A percentile compares a stretch with the other conserved stretches of the same genome.
phyloP scores from a whole-genome alignment of 2,113 vertebrate species.

The Lucifuga dentata region DNA sequence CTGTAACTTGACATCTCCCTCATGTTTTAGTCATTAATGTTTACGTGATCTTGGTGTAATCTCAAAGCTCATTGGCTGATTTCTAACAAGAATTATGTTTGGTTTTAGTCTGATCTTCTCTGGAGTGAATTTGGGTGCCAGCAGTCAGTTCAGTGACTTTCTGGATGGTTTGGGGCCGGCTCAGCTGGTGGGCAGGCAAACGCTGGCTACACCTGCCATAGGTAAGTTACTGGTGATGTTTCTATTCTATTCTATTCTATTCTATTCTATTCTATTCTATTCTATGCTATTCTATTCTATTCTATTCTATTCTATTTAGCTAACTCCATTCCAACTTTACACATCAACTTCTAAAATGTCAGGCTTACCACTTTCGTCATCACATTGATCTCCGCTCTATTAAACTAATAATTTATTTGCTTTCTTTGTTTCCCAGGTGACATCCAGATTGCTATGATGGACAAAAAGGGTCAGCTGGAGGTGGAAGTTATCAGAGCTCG shows the following conservation, averaged over 20 bases:
- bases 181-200: conserved; percentile 96
- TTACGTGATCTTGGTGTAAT: no score
- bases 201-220: conserved; percentile 95
- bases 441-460: conserved; percentile 98
- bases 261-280: background rate
- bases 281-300: no score
- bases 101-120: conserved; percentile 92
- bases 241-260: background rate
- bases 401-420: background rate
- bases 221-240: conserved; percentile 83
- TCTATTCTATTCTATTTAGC: background rate
- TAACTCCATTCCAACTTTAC: no score
- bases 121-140: conserved; percentile 92
- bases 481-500: conserved; percentile 98
- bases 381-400: no score
- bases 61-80: no score
- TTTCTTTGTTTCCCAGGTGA: conserved; percentile 84
- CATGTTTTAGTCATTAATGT: no score
- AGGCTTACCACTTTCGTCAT: no score
- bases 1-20: no score
- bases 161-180: conserved; percentile 96
- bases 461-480: conserved; percentile 97
- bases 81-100: background rate
- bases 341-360: no score
- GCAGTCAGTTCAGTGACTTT: conserved; percentile 98